A percentile compares a stretch with the other conserved stretches of the same genome.
Evolutionary conservation across 2,113 vertebrate genomes (phyloP).

Genomic region (Lycocorax pyrrhopterus): DNA sequence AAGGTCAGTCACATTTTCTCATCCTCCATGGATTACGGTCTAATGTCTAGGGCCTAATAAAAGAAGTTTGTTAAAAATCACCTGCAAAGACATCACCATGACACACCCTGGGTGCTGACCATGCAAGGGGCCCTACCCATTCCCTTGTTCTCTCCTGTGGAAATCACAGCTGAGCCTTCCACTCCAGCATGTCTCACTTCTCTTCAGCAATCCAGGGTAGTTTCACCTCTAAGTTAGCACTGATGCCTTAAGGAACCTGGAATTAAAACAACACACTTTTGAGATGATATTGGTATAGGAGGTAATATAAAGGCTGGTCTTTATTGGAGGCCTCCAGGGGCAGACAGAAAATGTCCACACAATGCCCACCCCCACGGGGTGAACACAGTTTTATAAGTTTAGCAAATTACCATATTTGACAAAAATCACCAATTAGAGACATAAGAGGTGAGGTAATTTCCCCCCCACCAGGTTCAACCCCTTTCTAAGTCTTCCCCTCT

Average conservation of each 20-base stretch:
- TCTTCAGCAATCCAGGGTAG: not conserved
- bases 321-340: not conserved
- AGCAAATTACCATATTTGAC: not conserved
- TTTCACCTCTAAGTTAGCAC: not conserved
- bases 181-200: not conserved
- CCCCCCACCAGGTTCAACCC: not conserved
- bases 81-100: not conserved
- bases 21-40: not conserved
- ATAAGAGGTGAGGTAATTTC: not conserved
- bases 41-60: not conserved
- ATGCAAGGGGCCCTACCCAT: not conserved
- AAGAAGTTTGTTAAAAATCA: not conserved
- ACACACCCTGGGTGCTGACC: not conserved
- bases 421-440: not conserved
- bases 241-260: not conserved
- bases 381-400: not conserved
- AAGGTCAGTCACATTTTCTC: not conserved
- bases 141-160: not conserved
- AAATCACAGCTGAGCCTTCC: not conserved
- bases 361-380: fast-evolving
- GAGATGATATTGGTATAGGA: not conserved
- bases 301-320: not conserved
- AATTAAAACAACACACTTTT: not conserved
- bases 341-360: not conserved
- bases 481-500: not conserved